Evolutionary conservation across 2,888 invertebrate species (phyloP), one percentile per base, ranked within the genome.

Genomic region (Chydorus sphaericus): DNA sequence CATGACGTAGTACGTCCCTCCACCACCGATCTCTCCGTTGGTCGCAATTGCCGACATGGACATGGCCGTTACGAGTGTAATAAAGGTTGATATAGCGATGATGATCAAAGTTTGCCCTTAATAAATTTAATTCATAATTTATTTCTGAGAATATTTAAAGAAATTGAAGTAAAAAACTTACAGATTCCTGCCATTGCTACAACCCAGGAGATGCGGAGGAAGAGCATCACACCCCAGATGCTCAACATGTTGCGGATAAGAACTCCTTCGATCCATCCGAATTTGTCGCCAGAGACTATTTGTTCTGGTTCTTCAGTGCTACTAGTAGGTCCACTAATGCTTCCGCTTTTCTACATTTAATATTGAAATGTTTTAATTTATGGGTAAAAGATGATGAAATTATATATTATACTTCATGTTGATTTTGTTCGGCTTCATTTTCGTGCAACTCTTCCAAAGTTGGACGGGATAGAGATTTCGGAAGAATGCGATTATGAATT

Each of bases 1-100:
- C 75, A 97, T 96, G 92, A 97, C 90, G 72, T 92, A 98, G 70
- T 97, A 97, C 0, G 96, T 94, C 51, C 97, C 97, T 63, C 96
- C 74, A 65, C 73, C 75, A 65, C 71, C 72, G 18, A 75, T 73
- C 60, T 74, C 71, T 39, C 77, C 77, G 65, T 77, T 77, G 36
- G 77, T 77, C 62, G 75, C 74, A 57, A 77, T 77, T 52, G 77
- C 77, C 18, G 75, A 75, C 68, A 76, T 77, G 30, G 76, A 77
- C 33, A 77, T 63, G 8, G 54, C 48, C 4, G 57, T 57, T 11
- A 57, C 37, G 33, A 57, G 18, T 3, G 57, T 57, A n/a, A 57
- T 54, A 18, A 57, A 49, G 10, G 59, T 54, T 5, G 62, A 61
- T n/a, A 63, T 37, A 3, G 56, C 29, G 48, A 62, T 60, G 14